phyloP scores from a whole-genome alignment of 1,140 invertebrate genomes.

The Temnothorax longispinosus region DNA sequence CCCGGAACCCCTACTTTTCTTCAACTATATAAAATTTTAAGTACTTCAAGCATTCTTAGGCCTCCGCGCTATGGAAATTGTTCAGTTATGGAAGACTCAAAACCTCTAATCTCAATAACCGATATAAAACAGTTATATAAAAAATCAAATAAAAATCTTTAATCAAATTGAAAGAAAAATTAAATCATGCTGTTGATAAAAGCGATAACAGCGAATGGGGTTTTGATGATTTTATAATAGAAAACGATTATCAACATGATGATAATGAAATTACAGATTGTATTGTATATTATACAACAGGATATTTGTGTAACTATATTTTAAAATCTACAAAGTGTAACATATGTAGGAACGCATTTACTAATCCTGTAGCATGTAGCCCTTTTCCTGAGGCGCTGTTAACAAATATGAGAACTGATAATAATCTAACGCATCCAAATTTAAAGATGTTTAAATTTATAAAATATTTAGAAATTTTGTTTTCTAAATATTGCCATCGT shows the following conservation, averaged over 20 bases:
- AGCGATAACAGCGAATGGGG: neutral
- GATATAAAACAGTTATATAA: neutral
- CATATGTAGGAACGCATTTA: slow-evolving; percentile 7
- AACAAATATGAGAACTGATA: slow-evolving; percentile 6
- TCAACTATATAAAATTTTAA: neutral
- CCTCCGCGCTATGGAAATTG: neutral
- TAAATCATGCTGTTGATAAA: neutral
- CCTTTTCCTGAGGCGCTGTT: neutral
- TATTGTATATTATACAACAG: slow-evolving; percentile 7
- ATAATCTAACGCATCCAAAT: neutral
- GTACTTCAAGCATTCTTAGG: neutral
- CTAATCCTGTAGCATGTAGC: neutral
- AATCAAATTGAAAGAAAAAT: neutral
- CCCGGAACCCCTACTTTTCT: neutral
- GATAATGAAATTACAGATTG: neutral
- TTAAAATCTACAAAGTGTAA: neutral
- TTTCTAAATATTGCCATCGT: slow-evolving; percentile 12
- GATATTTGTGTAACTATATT: slow-evolving; percentile 18
- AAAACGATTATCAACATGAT: neutral
- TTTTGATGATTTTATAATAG: too few species aligned
- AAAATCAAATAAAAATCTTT: neutral
- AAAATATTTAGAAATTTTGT: slow-evolving; percentile 15
- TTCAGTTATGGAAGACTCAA: too few species aligned
- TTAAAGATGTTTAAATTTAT: slow-evolving; percentile 1
- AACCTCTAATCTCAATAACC: too few species aligned